Conservation (phyloP, 2,113 vertebrate genomes). For the Chaetorhynchus papuensis region DNA sequence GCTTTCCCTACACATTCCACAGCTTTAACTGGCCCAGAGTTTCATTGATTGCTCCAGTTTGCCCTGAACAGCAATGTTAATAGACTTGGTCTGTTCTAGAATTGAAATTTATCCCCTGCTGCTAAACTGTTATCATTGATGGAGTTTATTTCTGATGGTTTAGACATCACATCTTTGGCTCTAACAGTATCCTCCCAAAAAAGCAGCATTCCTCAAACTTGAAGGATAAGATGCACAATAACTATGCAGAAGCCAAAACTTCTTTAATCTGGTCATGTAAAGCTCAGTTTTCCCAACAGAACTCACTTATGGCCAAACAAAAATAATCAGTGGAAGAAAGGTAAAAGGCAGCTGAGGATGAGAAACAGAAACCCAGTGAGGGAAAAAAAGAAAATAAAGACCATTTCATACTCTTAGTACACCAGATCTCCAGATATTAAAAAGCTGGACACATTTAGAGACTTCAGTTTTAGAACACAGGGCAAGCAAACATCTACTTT, state of each 20-base stretch:
- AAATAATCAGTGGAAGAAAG: not conserved
- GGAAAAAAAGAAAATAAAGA: not conserved
- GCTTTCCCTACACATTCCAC: not conserved
- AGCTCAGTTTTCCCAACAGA: not conserved
- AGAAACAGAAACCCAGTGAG: not conserved
- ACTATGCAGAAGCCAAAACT: not conserved
- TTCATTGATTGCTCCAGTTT: not conserved
- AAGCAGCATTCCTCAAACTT: not conserved
- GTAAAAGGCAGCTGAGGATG: not conserved
- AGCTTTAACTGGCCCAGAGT: not conserved
- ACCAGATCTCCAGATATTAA: not conserved
- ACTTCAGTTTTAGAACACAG: not conserved
- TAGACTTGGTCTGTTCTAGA: not conserved
- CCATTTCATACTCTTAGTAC: not conserved
- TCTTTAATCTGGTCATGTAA: not conserved
- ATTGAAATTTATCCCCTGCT: not conserved
- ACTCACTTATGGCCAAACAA: not conserved
- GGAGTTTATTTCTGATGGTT: not conserved
- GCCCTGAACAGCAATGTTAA: not conserved
- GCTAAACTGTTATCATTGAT: not conserved
- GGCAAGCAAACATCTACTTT: not conserved
- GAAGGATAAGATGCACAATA: not conserved
- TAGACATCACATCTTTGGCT: not conserved
- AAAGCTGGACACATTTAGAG: not conserved
- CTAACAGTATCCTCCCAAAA: not conserved